Conservation (phyloP, 2,113 vertebrate species). For the Urocitellus parryii region DNA sequence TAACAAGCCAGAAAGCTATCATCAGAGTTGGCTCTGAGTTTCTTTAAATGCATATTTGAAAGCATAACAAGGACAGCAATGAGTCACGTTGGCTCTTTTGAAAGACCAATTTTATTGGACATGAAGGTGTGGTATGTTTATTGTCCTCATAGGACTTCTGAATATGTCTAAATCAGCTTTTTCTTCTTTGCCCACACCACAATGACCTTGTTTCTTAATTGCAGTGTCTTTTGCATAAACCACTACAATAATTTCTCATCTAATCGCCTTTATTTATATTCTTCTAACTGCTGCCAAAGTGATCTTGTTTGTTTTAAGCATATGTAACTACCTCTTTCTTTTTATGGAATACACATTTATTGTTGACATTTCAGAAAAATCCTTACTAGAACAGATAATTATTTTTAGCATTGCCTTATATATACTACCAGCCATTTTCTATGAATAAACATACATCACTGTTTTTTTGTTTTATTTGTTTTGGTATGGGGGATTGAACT, state of each 20-base stretch:
- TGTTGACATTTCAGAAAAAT: not conserved
- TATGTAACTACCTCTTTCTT: conserved; percentile 2
- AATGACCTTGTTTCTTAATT: conserved; percentile 3
- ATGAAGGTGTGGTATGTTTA: not conserved
- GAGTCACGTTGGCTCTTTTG: not conserved
- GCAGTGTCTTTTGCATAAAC: not conserved
- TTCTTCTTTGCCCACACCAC: not conserved
- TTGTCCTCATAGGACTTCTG: not conserved
- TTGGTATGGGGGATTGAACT: no score
- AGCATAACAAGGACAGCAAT: not conserved
- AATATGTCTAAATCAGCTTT: not conserved
- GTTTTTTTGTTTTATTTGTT: no score
- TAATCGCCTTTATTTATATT: not conserved
- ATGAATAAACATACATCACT: not conserved
- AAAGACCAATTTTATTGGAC: conserved; percentile 22
- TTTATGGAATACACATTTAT: not conserved
- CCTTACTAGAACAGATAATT: not conserved
- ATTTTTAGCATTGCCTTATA: not conserved
- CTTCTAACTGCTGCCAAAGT: not conserved
- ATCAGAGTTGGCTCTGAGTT: conserved; percentile 2
- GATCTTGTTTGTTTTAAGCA: not conserved
- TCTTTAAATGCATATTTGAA: conserved; percentile 10
- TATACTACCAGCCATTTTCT: not conserved
- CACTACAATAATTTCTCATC: not conserved
- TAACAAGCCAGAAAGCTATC: not conserved